Base-by-base conservation (phyloP, 2,888 invertebrate genomes). In the Ephialtes manifestator region DNA sequence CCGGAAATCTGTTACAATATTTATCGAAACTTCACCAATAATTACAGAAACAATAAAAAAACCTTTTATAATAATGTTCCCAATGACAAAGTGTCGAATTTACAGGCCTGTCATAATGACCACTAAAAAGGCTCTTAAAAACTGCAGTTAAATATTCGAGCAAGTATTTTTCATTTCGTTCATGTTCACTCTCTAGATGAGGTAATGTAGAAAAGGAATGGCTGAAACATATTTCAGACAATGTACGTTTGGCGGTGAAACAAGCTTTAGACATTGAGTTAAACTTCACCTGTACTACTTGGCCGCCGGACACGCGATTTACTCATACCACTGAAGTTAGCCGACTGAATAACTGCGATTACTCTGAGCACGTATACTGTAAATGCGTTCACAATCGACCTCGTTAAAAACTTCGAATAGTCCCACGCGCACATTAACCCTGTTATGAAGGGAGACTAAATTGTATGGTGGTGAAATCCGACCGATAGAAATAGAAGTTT, bases 341-440 rank as follows among this genome's bases (percentile, higher is more conserved):
- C 8, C 43, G 48, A 55, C 65, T 31, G 68, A 75, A 39, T 70
- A 63, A 76, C 75, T 18, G 81, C 43, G 75, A 76, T 68, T 76
- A 68, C 81, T 28, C 74, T 58, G 65, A 35, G 46, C 74, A 31
- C 74, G 68, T 35, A 53, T 70, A 65, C 11, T 51, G 39, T 58
- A 77, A 58, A 60, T 60, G 76, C 68, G 76, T 82, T 75, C 68
- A 46, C 35, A 70, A 43, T 79, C 51, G 75, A 68, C 53, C 68
- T 84, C 80, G 80, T 84, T 80, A 80, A 75, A 80, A 60, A 48
- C 53, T 74, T 53, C 31, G 68, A 80, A 48, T 43, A 31, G 60
- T 31, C n/a, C 46, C 18, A 70, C 58, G 70, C 35, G 24, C 70
- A 35, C 70, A 70, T 70, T 51, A 58, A 31, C 13, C 28, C 65